Conservation (phyloP, 2,113 vertebrate genomes). For the Festucalex cinctus region DNA sequence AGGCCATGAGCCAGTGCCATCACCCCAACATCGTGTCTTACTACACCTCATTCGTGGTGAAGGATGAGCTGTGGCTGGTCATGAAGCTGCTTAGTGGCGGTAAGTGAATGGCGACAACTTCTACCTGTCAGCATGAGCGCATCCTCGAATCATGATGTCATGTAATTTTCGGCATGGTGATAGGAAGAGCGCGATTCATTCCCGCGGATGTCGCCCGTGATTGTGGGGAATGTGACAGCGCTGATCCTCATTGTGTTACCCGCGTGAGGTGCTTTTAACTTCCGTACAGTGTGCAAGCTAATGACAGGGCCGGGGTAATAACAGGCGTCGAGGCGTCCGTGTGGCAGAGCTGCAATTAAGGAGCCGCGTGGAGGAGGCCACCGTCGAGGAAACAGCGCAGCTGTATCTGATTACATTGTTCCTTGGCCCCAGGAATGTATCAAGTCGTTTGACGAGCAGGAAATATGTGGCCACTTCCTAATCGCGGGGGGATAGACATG, state of each 20-base stretch:
- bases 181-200: conserved; percentile 16
- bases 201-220: conserved; percentile 41
- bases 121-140: neutral
- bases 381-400: conserved; percentile 41
- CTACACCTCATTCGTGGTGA: conserved; percentile 97
- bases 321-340: conserved; percentile 51
- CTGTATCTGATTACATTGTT: conserved; percentile 20
- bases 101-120: conserved; percentile 52
- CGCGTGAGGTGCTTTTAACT: conserved; percentile 43
- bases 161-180: too few relatives aligned
- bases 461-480: conserved; percentile 4
- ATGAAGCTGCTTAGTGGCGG: conserved; percentile 96
- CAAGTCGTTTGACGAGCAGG: neutral
- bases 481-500: neutral
- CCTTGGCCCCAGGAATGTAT: conserved; percentile 6
- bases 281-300: conserved; percentile 45
- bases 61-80: conserved; percentile 97
- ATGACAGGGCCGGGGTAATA: conserved; percentile 67
- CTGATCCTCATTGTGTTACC: conserved; percentile 51
- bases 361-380: neutral
- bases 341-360: conserved; percentile 58
- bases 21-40: conserved; percentile 98
- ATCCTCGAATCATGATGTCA: too few relatives aligned
- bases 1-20: conserved; percentile 95
- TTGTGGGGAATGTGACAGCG: conserved; percentile 56